phyloP scores from a whole-genome alignment of 2,888 invertebrate genomes.

The Eulithis prunata region DNA sequence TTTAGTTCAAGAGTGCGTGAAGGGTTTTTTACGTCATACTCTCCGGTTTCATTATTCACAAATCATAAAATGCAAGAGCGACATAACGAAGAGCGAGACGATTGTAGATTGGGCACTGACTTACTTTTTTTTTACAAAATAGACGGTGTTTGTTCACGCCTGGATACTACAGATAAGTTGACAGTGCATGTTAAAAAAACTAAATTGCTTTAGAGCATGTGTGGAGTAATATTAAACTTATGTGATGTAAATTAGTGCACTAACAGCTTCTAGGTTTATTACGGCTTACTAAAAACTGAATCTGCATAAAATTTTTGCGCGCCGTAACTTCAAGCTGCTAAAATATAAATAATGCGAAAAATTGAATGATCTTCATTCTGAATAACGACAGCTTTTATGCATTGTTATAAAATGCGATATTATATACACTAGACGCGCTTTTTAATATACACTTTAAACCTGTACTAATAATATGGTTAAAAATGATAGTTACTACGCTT shows the following conservation, averaged over 20 bases:
- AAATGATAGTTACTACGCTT: background rate
- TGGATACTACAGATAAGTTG: no score
- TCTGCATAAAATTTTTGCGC: constrained; percentile 24
- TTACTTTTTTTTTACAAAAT: no score
- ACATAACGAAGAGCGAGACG: no score
- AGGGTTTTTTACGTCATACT: constrained; percentile 1
- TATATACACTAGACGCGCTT: constrained; percentile 22
- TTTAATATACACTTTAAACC: constrained; percentile 23
- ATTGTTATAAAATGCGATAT: constrained; percentile 26
- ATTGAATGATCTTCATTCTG: constrained; percentile 25
- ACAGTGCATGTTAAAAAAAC: no score
- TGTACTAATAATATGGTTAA: constrained; percentile 16
- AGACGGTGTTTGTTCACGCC: no score
- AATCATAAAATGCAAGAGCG: no score
- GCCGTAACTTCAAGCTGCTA: constrained; percentile 24
- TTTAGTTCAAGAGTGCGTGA: constrained; percentile 21
- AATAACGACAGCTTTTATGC: constrained; percentile 23
- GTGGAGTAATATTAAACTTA: no score
- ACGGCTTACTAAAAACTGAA: constrained; percentile 29
- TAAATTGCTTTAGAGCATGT: no score
- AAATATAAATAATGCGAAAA: constrained; percentile 27
- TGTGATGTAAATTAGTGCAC: constrained; percentile 1
- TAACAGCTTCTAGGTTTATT: background rate
- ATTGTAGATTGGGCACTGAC: no score
- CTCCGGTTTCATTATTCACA: no score